A percentile compares a stretch with the other conserved stretches of the same genome.
These are phyloP conservation scores for Aphodius granarius DNA, from an alignment of 2,888 invertebrate genomes.

Conservation along the genomic window DNA sequence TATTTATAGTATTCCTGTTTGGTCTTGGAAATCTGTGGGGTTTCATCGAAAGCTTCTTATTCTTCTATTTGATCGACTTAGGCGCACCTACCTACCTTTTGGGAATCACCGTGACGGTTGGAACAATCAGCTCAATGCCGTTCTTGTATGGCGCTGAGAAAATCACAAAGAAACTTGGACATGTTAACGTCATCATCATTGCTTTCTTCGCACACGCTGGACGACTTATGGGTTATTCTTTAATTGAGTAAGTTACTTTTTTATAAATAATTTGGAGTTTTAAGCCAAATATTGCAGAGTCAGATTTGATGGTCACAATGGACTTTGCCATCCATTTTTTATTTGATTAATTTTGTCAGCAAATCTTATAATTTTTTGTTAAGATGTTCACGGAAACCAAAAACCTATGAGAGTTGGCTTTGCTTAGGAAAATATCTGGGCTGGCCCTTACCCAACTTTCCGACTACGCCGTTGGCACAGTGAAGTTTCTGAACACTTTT, in stretches of 20 bases:
- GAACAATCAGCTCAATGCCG: constrained; percentile 80
- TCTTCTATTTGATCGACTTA: constrained; percentile 81
- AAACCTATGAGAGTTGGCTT: too few relatives aligned
- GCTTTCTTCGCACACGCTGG: constrained; percentile 85
- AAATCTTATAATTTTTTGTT: too few relatives aligned
- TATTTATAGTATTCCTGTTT: constrained; percentile 80
- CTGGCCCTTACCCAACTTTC: too few relatives aligned
- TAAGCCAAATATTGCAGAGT: background rate
- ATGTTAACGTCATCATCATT: constrained; percentile 80
- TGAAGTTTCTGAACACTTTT: too few relatives aligned
- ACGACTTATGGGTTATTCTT: constrained; percentile 80
- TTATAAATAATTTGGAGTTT: background rate
- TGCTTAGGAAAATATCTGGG: too few relatives aligned
- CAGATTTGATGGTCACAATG: too few relatives aligned
- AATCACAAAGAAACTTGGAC: constrained; percentile 79
- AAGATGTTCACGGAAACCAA: too few relatives aligned
- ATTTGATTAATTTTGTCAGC: too few relatives aligned
- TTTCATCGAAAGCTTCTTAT: constrained; percentile 86
- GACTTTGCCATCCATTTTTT: too few relatives aligned
- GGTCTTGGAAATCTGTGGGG: constrained; percentile 86
- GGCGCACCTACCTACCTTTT: constrained; percentile 81
- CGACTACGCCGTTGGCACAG: too few relatives aligned
- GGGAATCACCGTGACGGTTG: constrained; percentile 83
- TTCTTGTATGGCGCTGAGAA: constrained; percentile 83
- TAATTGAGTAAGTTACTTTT: constrained; percentile 70